These are phyloP conservation scores for Tetrao urogallus DNA, from an alignment of 2,113 vertebrate species.

Conservation along the genomic window DNA sequence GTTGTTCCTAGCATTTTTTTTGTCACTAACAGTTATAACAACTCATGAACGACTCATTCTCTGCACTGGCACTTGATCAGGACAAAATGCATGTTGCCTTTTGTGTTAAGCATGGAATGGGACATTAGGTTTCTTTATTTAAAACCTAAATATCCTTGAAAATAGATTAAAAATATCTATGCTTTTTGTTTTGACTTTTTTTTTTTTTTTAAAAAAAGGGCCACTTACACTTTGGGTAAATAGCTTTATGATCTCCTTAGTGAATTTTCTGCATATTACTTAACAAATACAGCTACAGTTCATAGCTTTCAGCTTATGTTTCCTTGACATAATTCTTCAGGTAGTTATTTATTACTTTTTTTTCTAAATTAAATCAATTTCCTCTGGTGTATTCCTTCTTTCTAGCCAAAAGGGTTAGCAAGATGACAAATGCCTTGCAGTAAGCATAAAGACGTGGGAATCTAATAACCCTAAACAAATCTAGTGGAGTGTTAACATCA, in stretches of 20 bases:
- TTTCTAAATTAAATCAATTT: neutral
- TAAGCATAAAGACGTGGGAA: neutral
- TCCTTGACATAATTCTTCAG: neutral
- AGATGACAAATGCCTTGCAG: neutral
- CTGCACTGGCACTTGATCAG: neutral
- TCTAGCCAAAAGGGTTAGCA: neutral
- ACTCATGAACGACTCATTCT: neutral
- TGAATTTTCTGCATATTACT: neutral
- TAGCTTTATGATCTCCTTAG: neutral
- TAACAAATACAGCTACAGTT: neutral
- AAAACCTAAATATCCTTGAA: neutral
- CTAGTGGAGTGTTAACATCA: neutral
- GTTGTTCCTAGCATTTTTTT: neutral
- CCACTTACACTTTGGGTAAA: neutral
- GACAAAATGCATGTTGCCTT: neutral
- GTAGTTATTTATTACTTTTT: neutral
- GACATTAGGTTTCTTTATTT: neutral
- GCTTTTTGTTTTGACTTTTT: neutral
- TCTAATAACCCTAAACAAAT: neutral
- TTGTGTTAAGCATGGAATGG: neutral
- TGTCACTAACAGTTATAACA: neutral
- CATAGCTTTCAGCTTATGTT: neutral
- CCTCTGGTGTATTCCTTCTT: neutral
- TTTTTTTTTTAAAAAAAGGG: neutral
- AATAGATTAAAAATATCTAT: neutral